Percentiles rank a stretch among this genome's conserved stretches.
These are phyloP conservation scores for Drosophila rellima DNA, from an alignment of 2,888 invertebrate genomes.

Conservation along the genomic window DNA sequence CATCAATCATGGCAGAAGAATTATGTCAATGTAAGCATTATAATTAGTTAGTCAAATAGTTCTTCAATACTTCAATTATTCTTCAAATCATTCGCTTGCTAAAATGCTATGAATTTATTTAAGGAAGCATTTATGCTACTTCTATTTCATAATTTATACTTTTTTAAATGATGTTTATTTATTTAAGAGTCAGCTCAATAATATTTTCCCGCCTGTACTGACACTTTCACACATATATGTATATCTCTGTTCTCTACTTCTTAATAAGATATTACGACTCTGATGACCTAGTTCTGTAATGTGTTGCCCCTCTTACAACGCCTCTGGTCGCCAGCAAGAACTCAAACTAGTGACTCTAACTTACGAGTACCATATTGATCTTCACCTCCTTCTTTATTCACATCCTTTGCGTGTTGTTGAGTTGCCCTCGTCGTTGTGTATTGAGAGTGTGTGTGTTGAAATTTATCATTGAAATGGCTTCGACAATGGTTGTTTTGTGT, in stretches of 20 bases:
- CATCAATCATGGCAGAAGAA: conserved; percentile 44
- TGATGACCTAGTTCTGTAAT: not conserved
- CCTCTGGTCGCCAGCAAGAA: conserved; percentile 2
- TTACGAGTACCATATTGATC: conserved; percentile 29
- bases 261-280: not conserved
- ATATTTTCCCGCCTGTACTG: too few species aligned
- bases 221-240: too few species aligned
- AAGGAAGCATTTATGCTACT: too few species aligned
- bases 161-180: too few species aligned
- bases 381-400: conserved; percentile 14
- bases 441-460: conserved; percentile 38
- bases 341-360: conserved; percentile 17
- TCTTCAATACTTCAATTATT: too few species aligned
- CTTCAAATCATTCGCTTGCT: too few species aligned
- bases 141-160: too few species aligned
- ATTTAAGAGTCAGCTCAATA: too few species aligned
- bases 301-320: not conserved
- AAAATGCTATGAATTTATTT: too few species aligned
- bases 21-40: not conserved
- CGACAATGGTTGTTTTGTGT: conserved; percentile 39
- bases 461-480: conserved; percentile 77
- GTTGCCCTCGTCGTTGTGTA: conserved; percentile 10
- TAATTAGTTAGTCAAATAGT: not conserved
- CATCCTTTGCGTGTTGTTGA: conserved; percentile 32
- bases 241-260: not conserved